phyloP scores from a whole-genome alignment of 2,113 vertebrate species.

The Festucalex cinctus region DNA sequence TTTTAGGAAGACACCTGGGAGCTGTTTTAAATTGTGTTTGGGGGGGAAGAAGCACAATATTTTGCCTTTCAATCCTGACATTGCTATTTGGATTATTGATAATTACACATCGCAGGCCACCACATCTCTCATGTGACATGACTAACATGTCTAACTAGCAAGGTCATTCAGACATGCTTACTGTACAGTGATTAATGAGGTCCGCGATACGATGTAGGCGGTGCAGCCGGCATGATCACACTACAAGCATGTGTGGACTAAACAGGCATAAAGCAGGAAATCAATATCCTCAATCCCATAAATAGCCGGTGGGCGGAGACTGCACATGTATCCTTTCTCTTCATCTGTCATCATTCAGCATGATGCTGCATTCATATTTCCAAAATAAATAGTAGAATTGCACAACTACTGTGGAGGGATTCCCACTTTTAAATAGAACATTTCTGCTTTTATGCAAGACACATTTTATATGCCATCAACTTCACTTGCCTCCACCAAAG shows the following conservation, averaged over 20 bases:
- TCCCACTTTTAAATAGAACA: neutral
- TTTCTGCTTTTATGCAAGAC: neutral
- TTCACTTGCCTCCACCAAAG: neutral
- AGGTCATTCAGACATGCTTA: neutral
- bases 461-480: neutral
- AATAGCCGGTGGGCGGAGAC: constrained; percentile 15
- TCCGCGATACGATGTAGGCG: neutral
- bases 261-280: constrained; percentile 17
- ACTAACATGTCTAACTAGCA: neutral
- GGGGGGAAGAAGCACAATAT: neutral
- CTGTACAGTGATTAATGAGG: neutral
- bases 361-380: neutral
- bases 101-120: neutral
- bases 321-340: constrained; percentile 1
- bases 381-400: neutral
- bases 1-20: neutral
- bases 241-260: constrained; percentile 8
- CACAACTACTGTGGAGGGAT: neutral
- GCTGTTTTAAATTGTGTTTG: neutral
- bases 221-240: constrained; percentile 12
- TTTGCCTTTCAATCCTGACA: neutral
- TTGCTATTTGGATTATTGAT: neutral
- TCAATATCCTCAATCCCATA: constrained; percentile 35
- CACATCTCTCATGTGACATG: neutral
- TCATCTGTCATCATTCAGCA: neutral